Base-by-base conservation (phyloP, 2,797 vertebrate species). In the Gadopsis marmoratus region DNA sequence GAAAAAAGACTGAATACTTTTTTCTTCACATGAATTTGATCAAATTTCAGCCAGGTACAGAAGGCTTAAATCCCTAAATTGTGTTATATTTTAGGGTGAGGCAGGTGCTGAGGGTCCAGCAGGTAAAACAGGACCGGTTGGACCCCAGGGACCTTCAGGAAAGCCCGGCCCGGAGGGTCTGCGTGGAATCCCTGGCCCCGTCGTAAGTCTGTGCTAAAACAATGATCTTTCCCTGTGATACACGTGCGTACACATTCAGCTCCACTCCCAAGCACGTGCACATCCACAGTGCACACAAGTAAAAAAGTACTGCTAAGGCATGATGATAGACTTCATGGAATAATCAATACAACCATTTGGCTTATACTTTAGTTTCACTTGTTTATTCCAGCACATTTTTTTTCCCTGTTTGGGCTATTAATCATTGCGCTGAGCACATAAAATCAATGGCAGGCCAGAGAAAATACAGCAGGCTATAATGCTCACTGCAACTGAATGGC, bases 101-200 rank as follows among this genome's bases (percentile, higher is more conserved):
- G 88, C 97, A 71, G 98, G 98, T 54, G 64, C 96, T 0, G 97
- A 99, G 91, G 98, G 98, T 41, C 97, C 98, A 53, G 90, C 97
- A 47, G 98, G 98, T 54, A 99, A 99, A 95, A 99, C 98, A 1
- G 98, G 98, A 37, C 98, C 98, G 0, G 97, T 99, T n/a, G 98
- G 98, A 61, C 96, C 98, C 23, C 98, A 99, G 79, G 98, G 98
- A 56, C 96, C 97, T 66, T 35, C 97, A n/a, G 98, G 98, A 82
- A 99, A 99, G 82, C 95, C 97, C 8, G 98, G 98, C 71, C 97
- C 98, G 35, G 98, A 99, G 85, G 98, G 98, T 89, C 96, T 99
- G 17, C 94, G 98, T 62, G 98, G 97, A 83, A 99, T 99, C 90
- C 98, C 98, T 7, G 98, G 98, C 56, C 97, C 98, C 33, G 97